phyloP scores from a whole-genome alignment of 2,797 vertebrate species.

The Poeciliopsis gracilis region DNA sequence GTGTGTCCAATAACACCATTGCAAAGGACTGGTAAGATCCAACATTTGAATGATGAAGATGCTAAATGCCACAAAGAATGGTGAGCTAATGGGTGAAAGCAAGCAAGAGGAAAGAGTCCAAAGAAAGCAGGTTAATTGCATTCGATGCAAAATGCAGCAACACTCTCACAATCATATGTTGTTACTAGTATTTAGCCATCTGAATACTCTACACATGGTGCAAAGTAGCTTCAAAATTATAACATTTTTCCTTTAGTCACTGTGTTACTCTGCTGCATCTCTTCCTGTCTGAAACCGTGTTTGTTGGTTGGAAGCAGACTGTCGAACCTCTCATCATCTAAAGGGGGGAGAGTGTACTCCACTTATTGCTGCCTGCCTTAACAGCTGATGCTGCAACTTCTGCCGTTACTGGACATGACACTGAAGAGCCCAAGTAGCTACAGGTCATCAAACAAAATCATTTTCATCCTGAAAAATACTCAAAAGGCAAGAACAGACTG shows the following conservation, averaged over 20 bases:
- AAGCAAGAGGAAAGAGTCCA: not conserved
- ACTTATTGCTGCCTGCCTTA: not conserved
- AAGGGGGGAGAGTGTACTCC: not conserved
- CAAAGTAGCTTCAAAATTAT: not conserved
- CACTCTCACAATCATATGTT: not conserved
- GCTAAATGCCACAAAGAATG: not conserved
- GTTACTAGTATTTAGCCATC: too few species aligned
- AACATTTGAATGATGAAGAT: not conserved
- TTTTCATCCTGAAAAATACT: not conserved
- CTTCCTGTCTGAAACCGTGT: not conserved
- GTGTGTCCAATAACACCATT: not conserved
- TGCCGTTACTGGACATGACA: not conserved
- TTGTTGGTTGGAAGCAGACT: not conserved
- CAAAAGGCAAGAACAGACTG: slow-evolving; percentile 4
- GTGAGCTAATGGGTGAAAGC: not conserved
- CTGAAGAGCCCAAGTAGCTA: not conserved
- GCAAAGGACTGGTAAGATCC: not conserved
- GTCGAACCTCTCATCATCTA: not conserved
- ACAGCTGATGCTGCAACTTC: not conserved
- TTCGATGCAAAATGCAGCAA: not conserved
- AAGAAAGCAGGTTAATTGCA: not conserved
- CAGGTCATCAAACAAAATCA: slow-evolving; percentile 1
- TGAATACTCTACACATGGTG: not conserved
- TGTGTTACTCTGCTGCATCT: not conserved
- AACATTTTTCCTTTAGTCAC: not conserved